A percentile compares a stretch with the other conserved stretches of the same genome.
Conservation (phyloP, 1,140 invertebrate genomes). For the Magallana angulata region DNA sequence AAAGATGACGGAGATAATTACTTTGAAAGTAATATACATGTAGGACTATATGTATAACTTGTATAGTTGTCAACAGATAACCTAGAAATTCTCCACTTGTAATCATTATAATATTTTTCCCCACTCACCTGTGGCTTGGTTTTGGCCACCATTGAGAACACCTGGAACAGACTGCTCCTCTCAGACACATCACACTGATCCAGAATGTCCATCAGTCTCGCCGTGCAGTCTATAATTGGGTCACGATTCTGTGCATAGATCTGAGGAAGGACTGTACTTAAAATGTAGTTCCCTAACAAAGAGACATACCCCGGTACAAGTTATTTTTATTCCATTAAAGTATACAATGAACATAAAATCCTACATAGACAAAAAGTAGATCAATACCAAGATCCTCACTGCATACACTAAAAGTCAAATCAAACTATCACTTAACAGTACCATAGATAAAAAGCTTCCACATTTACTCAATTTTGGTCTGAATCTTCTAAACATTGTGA, state of each 20-base stretch:
- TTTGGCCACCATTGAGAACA: conserved; percentile 90
- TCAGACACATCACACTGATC: conserved; percentile 90
- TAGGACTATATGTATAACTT: too few relatives aligned
- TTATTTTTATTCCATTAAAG: conserved; percentile 81
- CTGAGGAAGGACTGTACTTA: conserved; percentile 91
- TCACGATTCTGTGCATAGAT: conserved; percentile 92
- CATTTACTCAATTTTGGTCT: too few relatives aligned
- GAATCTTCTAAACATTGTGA: too few relatives aligned
- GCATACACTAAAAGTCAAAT: too few relatives aligned
- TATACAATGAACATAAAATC: too few relatives aligned
- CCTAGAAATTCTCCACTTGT: too few relatives aligned
- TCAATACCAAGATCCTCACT: too few relatives aligned
- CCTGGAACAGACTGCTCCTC: conserved; percentile 88
- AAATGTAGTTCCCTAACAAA: conserved; percentile 88
- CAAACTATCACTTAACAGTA: too few relatives aligned
- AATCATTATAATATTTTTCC: not conserved
- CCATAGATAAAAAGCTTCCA: too few relatives aligned
- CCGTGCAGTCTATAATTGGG: conserved; percentile 90
- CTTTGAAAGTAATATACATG: too few relatives aligned
- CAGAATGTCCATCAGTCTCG: conserved; percentile 89
- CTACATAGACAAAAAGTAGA: too few relatives aligned
- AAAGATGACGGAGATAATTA: not conserved
- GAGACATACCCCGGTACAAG: conserved; percentile 87
- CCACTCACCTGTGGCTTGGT: conserved; percentile 86
- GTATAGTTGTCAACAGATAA: too few relatives aligned